A percentile compares a stretch with the other conserved stretches of the same genome.
phyloP scores from a whole-genome alignment of 2,888 invertebrate species.

The Hybos culiciformis region DNA sequence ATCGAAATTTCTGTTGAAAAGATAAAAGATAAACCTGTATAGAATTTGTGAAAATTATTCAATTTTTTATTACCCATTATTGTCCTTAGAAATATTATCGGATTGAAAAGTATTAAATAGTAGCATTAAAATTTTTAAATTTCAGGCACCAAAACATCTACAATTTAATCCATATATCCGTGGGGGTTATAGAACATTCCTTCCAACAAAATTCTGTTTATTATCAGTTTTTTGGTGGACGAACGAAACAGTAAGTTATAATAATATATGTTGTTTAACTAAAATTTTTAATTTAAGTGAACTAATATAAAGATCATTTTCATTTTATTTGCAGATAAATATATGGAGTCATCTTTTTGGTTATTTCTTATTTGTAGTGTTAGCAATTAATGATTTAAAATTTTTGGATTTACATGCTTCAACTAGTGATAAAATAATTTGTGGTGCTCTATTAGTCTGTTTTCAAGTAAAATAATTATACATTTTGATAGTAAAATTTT shows the following conservation, averaged over 20 bases:
- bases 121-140: conserved; percentile 1
- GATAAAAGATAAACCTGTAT: too few species aligned
- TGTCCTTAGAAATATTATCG: too few species aligned
- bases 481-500: too few species aligned
- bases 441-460: conserved; percentile 68
- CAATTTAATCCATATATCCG: conserved; percentile 78
- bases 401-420: conserved; percentile 67
- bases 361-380: conserved; percentile 64
- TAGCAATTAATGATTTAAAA: conserved; percentile 72
- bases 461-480: conserved; percentile 56
- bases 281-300: not conserved
- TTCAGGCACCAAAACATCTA: conserved; percentile 64
- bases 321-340: conserved; percentile 46
- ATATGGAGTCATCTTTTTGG: conserved; percentile 94
- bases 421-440: conserved; percentile 69
- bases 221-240: conserved; percentile 94
- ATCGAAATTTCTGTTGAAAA: too few species aligned
- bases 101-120: conserved; percentile 14
- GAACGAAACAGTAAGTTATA: conserved; percentile 59
- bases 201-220: conserved; percentile 70
- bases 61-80: too few species aligned
- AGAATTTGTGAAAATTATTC: too few species aligned
- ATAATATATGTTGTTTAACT: not conserved
- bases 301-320: not conserved
- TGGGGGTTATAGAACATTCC: conserved; percentile 69